Base-by-base conservation (phyloP, 2,797 vertebrate genomes). In the Rhynchonycteris naso region DNA sequence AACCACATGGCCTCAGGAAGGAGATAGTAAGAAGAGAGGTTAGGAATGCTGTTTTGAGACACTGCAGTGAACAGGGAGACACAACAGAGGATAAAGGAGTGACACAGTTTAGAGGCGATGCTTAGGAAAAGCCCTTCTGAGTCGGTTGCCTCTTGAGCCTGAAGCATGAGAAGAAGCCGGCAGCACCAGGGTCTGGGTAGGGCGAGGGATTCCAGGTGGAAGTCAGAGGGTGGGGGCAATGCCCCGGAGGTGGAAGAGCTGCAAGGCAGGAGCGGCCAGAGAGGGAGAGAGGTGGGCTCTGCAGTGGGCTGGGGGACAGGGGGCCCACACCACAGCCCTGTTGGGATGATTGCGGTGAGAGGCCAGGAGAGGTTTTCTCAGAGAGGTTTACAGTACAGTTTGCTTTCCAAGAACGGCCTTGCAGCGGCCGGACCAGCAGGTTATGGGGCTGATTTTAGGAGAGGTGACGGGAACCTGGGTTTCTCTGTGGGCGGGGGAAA, bases 251-350 rank as follows among this genome's bases (percentile, higher is more conserved):
- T n/a, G 54, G 3, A 21, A 33, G 22, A 50, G 63, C n/a, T 26
- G 43, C 18, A 30, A 86, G 65, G n/a, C 38, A 22, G 9, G 33
- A 16, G 33, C 33, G 76, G 4, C 18, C 66, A 52, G 59, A 81
- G 65, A 22, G 16, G 1, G 33, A 56, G 22, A 79, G 9, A 12
- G 35, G 6, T 33, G 59, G 30, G 30, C 35, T 35, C 59, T 8
- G 52, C 19, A 35, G 38, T 22, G 5, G 4, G 8, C 43, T 7
- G 5, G 35, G 33, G 0, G 1, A 24, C n/a, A 30, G 2, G 56
- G 8, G 2, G 16, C 16, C 0, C 7, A 1, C 7, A 0, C 5
- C 9, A 0, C 26, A 59, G 21, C 21, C 26, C 28, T 22, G 38
- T 1, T 59, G 4, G 2, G 5, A 35, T 59, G 16, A 66, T 9